Conservation (phyloP, 2,888 invertebrate species). For the Fabriciana adippe region DNA sequence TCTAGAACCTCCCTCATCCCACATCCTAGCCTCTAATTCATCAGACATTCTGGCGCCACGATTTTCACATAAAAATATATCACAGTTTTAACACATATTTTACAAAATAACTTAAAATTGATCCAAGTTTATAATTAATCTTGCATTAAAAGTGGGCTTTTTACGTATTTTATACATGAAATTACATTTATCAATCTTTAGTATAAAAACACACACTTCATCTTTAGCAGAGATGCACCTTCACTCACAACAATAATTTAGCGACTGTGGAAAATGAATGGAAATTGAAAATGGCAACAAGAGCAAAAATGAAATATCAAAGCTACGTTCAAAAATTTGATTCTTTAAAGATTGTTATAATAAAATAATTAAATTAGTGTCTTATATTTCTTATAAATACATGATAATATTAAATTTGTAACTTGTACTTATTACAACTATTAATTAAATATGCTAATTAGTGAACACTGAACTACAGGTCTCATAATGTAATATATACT, state of each 20-base stretch:
- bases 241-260: slow-evolving; percentile 14
- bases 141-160: neutral
- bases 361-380: too few species aligned
- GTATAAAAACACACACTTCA: slow-evolving; percentile 21
- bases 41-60: slow-evolving; percentile 80
- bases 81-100: slow-evolving; percentile 30
- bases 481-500: too few species aligned
- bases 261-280: slow-evolving; percentile 31
- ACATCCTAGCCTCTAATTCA: slow-evolving; percentile 77
- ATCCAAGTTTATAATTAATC: neutral
- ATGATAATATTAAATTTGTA: too few species aligned
- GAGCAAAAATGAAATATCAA: slow-evolving; percentile 8
- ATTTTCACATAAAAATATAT: slow-evolving; percentile 32
- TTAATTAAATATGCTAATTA: too few species aligned
- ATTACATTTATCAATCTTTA: slow-evolving; percentile 11
- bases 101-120: slow-evolving; percentile 23
- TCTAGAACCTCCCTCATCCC: slow-evolving; percentile 71
- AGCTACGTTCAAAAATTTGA: slow-evolving; percentile 3
- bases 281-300: neutral
- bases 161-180: neutral
- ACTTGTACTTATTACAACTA: too few species aligned
- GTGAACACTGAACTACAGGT: too few species aligned
- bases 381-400: too few species aligned
- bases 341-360: neutral
- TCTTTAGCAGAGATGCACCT: slow-evolving; percentile 13